Base-by-base conservation (phyloP, 2,797 vertebrate genomes). In the Caiman crocodilus region DNA sequence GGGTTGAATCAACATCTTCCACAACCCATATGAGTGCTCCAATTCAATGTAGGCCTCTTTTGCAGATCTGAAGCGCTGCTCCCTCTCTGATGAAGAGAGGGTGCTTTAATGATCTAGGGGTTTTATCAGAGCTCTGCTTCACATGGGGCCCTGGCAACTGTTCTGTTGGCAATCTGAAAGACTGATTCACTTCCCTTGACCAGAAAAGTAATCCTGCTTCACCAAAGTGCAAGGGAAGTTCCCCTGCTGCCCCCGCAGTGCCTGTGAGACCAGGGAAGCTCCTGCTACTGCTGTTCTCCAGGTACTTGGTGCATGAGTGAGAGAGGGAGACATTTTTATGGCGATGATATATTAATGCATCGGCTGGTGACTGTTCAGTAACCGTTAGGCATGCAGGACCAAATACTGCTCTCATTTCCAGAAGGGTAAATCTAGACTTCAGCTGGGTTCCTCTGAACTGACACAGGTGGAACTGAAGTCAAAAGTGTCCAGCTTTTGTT, bases 281-380 rank as follows among this genome's bases (percentile, higher is more conserved):
- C 5, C 67, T n/a, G 42, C 14, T 3, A 3, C 25, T 16, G 28
- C n/a, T 64, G 50, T 10, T 50, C 42, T 50, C 3, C 26, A 25
- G 1, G 5, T n/a, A 20, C 0, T 0, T 50, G 28, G 30, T 77
- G 64, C 59, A 59, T 35, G 18, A 5, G 2, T 26, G 78, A 15
- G 65, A 42, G 32, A 56, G 61, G 82, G 58, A 90, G 30, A 64
- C 3, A 3, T 20, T 77, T 50, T 50, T 74, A 23, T 14, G n/a
- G 18, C 69, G 23, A 60, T 20, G 64, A 35, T 7, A 12, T 16
- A 79, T 64, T 25, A 13, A 30, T 50, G 14, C 55, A 21, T 61
- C 60, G 61, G 25, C 30, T 84, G 69, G 61, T 75, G 28, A 50
- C n/a, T 67, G n/a, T 67, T 67, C 64, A 67, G 18, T 67, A 67